Evolutionary conservation across 2,888 invertebrate species (phyloP).

Genomic region (Strigamia crassipes): DNA sequence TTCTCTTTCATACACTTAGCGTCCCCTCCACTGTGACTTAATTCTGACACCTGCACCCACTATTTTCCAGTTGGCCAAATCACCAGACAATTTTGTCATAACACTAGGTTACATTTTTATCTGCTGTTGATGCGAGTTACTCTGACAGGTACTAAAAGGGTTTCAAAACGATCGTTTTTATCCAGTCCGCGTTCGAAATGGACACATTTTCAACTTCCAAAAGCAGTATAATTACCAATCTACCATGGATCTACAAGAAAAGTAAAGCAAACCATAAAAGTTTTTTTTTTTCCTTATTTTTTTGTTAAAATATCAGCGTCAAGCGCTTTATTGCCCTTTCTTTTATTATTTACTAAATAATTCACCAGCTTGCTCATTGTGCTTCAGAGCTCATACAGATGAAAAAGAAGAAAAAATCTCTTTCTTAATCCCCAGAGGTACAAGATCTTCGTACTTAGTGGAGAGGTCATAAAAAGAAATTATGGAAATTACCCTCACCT

Average conservation of each 20-base stretch:
- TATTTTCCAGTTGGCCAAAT: constrained; percentile 13
- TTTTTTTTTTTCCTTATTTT: not conserved
- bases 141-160: constrained; percentile 6
- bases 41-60: constrained; percentile 36
- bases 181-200: not conserved
- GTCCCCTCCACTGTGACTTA: constrained; percentile 12
- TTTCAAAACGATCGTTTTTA: not conserved
- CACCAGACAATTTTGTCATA: constrained; percentile 19
- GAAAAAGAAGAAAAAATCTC: constrained; percentile 1
- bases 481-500: constrained; percentile 42
- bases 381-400: constrained; percentile 10
- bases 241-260: not conserved
- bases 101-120: constrained; percentile 7
- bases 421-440: constrained; percentile 38
- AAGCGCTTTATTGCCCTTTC: constrained; percentile 12
- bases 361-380: constrained; percentile 40
- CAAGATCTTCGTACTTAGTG: constrained; percentile 42
- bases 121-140: not conserved
- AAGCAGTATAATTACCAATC: too few species aligned
- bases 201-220: not conserved
- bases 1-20: constrained; percentile 3
- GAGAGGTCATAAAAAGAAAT: constrained; percentile 35
- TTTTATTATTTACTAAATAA: constrained; percentile 40
- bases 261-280: not conserved
- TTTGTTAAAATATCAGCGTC: not conserved